phyloP scores from a whole-genome alignment of 1,140 invertebrate species.

The Drosophila nikananu region DNA sequence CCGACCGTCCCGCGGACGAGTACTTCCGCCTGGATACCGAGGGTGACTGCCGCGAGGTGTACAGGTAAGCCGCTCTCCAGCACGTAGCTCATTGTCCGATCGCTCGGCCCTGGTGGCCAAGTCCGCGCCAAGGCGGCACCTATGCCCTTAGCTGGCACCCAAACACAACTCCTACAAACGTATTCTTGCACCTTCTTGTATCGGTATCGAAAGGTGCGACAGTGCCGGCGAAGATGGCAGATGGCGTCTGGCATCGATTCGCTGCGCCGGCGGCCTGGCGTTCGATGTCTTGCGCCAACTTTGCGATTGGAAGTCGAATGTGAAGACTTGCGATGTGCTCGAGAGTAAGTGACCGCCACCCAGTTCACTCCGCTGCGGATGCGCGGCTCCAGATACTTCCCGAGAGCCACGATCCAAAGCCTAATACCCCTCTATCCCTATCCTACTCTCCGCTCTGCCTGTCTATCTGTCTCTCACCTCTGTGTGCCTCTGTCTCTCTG shows the following conservation, averaged over 20 bases:
- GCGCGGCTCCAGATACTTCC: constrained; percentile 49
- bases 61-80: constrained; percentile 89
- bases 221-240: constrained; percentile 93
- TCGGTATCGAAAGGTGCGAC: constrained; percentile 91
- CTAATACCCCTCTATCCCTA: constrained; percentile 37
- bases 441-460: constrained; percentile 51
- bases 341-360: constrained; percentile 93
- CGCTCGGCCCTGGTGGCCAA: constrained; percentile 10
- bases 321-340: constrained; percentile 96
- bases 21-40: constrained; percentile 94
- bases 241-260: constrained; percentile 93
- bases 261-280: constrained; percentile 95
- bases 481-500: constrained; percentile 35
- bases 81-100: constrained; percentile 32
- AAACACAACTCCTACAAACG: constrained; percentile 35
- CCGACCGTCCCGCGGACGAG: constrained; percentile 93
- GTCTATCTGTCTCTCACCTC: constrained; percentile 53
- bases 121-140: constrained; percentile 1
- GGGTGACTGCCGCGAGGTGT: constrained; percentile 95
- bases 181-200: constrained; percentile 56
- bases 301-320: constrained; percentile 98
- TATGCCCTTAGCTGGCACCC: background rate
- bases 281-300: constrained; percentile 98
- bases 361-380: constrained; percentile 30
- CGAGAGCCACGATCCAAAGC: constrained; percentile 46